These are phyloP conservation scores for Pterostichus madidus DNA, from an alignment of 2,888 invertebrate genomes.

Conservation along the genomic window DNA sequence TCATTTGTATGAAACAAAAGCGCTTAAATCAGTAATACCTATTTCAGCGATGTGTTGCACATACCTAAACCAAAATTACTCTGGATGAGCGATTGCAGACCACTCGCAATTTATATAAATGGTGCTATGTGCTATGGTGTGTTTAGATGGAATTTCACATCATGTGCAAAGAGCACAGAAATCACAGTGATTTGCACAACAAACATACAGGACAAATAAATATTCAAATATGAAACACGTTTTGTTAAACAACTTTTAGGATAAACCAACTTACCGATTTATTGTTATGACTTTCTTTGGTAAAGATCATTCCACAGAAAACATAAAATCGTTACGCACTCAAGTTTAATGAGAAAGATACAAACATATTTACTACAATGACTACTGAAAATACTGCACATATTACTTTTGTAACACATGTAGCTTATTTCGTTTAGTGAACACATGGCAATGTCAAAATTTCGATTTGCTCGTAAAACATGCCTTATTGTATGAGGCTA, in stretches of 20 bases:
- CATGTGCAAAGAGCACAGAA: constrained; percentile 25
- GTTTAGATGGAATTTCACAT: constrained; percentile 20
- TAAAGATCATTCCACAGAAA: too few relatives aligned
- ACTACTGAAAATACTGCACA: constrained; percentile 13
- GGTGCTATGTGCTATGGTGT: constrained; percentile 28
- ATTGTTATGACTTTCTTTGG: too few relatives aligned
- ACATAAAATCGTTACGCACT: too few relatives aligned
- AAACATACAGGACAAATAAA: not conserved
- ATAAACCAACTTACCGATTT: too few relatives aligned
- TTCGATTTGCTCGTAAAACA: constrained; percentile 1
- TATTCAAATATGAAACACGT: too few relatives aligned
- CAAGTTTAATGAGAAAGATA: too few relatives aligned
- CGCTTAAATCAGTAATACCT: not conserved
- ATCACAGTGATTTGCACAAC: constrained; percentile 26
- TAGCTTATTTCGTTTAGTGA: constrained; percentile 16
- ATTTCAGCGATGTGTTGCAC: constrained; percentile 26
- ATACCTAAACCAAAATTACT: constrained; percentile 1
- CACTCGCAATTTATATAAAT: constrained; percentile 8
- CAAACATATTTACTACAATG: not conserved
- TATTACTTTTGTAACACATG: constrained; percentile 19
- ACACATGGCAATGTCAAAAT: constrained; percentile 21
- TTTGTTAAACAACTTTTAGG: not conserved
- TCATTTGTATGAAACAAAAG: not conserved
- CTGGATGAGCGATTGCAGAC: constrained; percentile 20
- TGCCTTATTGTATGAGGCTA: constrained; percentile 12